Conservation (phyloP, 1,140 invertebrate species). For the Cyclina sinensis region DNA sequence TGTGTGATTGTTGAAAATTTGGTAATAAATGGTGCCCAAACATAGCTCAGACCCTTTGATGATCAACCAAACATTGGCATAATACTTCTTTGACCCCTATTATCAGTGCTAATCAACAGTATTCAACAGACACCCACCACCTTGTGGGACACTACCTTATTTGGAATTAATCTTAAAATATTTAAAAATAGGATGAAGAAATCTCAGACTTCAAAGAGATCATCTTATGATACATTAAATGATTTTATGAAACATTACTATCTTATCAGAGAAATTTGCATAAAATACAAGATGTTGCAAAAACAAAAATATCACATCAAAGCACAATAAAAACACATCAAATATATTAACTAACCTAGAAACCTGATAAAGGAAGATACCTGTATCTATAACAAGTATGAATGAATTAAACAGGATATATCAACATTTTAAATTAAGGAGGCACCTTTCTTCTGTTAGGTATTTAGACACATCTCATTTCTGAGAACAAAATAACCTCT, state of each 20-base stretch:
- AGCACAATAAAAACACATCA: conserved; percentile 42
- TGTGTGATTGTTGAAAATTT: conserved; percentile 30
- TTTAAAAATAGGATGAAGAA: conserved; percentile 7
- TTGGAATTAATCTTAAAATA: conserved; percentile 27
- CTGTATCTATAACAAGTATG: too few relatives aligned
- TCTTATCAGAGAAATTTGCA: conserved; percentile 42
- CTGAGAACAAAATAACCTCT: too few relatives aligned
- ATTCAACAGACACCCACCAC: neutral
- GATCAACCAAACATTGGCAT: conserved; percentile 33
- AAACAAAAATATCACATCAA: conserved; percentile 38
- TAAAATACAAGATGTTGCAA: conserved; percentile 17
- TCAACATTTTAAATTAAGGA: too few relatives aligned
- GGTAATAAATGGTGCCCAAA: conserved; percentile 15
- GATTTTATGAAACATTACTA: conserved; percentile 4
- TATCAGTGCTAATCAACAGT: conserved; percentile 16
- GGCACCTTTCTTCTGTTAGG: too few relatives aligned
- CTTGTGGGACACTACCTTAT: neutral
- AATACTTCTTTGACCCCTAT: conserved; percentile 30
- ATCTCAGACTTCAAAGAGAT: conserved; percentile 9
- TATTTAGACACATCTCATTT: too few relatives aligned
- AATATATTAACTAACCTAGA: neutral
- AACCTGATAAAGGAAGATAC: neutral
- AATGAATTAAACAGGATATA: too few relatives aligned
- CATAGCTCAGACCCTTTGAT: conserved; percentile 19
- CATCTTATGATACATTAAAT: conserved; percentile 24